A percentile compares a stretch with the other conserved stretches of the same genome.
These are phyloP conservation scores for Podabrus alpinus DNA, from an alignment of 2,888 invertebrate species.

Conservation along the genomic window DNA sequence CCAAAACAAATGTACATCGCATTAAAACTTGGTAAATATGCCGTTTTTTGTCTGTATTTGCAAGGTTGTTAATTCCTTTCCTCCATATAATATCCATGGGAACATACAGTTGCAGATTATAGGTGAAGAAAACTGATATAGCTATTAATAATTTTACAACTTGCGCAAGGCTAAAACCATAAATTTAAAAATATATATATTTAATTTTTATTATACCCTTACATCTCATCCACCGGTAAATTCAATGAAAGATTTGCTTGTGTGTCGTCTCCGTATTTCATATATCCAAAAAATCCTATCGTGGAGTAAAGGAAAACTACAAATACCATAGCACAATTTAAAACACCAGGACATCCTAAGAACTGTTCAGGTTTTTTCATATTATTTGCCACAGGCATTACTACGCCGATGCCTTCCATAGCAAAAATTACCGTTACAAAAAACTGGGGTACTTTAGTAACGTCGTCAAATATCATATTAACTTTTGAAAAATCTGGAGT, in stretches of 20 bases:
- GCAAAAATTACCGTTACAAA: constrained; percentile 96
- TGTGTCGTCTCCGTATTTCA: constrained; percentile 77
- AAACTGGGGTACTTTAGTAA: constrained; percentile 77
- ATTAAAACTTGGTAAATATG: constrained; percentile 60
- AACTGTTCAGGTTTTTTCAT: constrained; percentile 84
- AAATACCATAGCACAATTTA: constrained; percentile 84
- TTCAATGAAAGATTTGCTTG: constrained; percentile 82
- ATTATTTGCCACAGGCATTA: constrained; percentile 92
- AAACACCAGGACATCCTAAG: constrained; percentile 80
- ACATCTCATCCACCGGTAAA: constrained; percentile 70
- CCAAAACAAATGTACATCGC: constrained; percentile 58
- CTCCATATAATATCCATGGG: constrained; percentile 91
- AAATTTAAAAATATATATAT: not conserved
- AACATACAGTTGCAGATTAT: constrained; percentile 92
- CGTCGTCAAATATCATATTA: constrained; percentile 59
- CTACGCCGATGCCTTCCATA: constrained; percentile 94
- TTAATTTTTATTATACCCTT: constrained; percentile 50
- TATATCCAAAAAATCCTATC: constrained; percentile 90
- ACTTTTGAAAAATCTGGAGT: constrained; percentile 54
- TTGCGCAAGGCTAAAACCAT: constrained; percentile 68
- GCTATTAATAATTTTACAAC: constrained; percentile 84
- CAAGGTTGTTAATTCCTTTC: constrained; percentile 60
- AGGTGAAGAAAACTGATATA: constrained; percentile 87
- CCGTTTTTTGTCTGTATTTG: constrained; percentile 57
- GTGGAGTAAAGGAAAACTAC: constrained; percentile 79